Evolutionary conservation across 2,113 vertebrate species (phyloP).

Genomic region (Chloebia gouldiae): DNA sequence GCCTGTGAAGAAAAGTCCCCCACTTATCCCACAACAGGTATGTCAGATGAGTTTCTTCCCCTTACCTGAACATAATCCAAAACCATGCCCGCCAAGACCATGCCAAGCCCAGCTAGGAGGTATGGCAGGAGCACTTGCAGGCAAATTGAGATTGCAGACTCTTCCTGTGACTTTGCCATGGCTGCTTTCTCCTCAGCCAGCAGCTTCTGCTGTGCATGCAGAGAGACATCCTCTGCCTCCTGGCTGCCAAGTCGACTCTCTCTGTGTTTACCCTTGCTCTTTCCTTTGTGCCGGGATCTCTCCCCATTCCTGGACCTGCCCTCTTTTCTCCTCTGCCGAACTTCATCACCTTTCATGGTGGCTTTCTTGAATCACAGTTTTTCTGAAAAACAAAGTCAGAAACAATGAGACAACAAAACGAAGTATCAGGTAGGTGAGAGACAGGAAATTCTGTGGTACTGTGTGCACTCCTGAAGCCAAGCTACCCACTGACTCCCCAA

Average conservation of each 20-base stretch:
- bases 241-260: conserved; percentile 42
- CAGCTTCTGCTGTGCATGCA: conserved; percentile 41
- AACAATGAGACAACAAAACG: neutral
- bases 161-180: conserved; percentile 73
- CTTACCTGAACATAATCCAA: conserved; percentile 88
- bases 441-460: neutral
- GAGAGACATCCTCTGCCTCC: conserved; percentile 66
- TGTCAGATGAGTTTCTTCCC: neutral
- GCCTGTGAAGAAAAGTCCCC: neutral
- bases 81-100: conserved; percentile 85
- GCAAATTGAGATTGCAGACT: conserved; percentile 73
- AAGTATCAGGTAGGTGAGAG: neutral
- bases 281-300: conserved; percentile 65
- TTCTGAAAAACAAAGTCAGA: conserved; percentile 27
- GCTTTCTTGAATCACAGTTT: neutral
- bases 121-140: conserved; percentile 84
- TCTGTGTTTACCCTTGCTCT: conserved; percentile 68
- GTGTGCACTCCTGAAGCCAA: neutral
- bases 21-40: neutral
- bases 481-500: neutral
- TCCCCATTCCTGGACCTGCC: conserved; percentile 74
- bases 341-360: conserved; percentile 84
- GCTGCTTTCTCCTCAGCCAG: conserved; percentile 68
- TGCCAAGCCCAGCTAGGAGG: conserved; percentile 85
- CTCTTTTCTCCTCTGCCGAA: conserved; percentile 81